A percentile compares a stretch with the other conserved stretches of the same genome.
Evolutionary conservation across 2,888 invertebrate species (phyloP).

Genomic region (Ferdinandea cuprea): DNA sequence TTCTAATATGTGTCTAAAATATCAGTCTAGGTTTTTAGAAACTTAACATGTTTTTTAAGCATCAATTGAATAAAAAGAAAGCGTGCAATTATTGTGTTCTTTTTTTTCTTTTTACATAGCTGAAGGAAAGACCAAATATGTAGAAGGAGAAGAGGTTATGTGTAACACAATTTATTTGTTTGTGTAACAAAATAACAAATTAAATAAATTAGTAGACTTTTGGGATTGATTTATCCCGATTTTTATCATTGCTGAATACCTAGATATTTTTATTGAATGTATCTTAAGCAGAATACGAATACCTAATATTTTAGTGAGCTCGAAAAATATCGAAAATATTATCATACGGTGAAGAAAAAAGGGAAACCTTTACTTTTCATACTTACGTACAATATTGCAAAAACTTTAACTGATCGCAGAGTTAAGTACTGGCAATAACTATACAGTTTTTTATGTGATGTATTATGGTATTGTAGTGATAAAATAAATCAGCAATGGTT

Average conservation of each 20-base stretch:
- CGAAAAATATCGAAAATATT: background rate
- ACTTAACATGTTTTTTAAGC: slow-evolving; percentile 63
- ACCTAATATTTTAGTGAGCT: too few species aligned
- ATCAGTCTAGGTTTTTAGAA: slow-evolving; percentile 47
- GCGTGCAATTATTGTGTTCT: slow-evolving; percentile 62
- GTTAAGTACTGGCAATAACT: background rate
- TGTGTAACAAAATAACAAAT: slow-evolving; percentile 20
- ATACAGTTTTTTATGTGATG: slow-evolving; percentile 1
- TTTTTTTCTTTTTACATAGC: slow-evolving; percentile 68
- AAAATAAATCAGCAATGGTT: slow-evolving; percentile 17
- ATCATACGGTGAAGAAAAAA: background rate
- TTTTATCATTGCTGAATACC: background rate
- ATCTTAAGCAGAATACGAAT: background rate
- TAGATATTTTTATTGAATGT: background rate
- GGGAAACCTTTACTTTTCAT: slow-evolving; percentile 14
- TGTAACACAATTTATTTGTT: slow-evolving; percentile 26
- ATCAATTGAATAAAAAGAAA: slow-evolving; percentile 69
- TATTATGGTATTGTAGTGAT: too few species aligned
- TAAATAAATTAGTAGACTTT: slow-evolving; percentile 2
- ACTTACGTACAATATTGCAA: slow-evolving; percentile 39
- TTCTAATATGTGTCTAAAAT: slow-evolving; percentile 47
- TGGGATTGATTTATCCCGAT: background rate
- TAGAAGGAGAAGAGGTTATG: slow-evolving; percentile 26
- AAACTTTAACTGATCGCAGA: background rate
- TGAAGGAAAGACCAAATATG: slow-evolving; percentile 63